These are phyloP conservation scores for Himalopsyche japonica DNA, from an alignment of 2,888 invertebrate genomes.

Conservation along the genomic window DNA sequence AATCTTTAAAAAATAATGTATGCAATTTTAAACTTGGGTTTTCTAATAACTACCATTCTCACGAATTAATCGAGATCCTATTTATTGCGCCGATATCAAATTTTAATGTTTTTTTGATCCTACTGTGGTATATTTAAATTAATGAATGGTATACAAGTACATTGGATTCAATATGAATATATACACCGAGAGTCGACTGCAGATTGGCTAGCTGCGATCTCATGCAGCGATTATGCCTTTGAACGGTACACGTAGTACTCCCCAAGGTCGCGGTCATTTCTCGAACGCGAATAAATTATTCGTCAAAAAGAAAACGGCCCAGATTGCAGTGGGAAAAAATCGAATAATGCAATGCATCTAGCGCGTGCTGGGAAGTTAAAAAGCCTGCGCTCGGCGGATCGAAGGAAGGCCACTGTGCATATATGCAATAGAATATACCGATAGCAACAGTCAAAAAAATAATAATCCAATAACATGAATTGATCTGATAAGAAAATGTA, in stretches of 20 bases:
- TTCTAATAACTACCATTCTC: too few relatives aligned
- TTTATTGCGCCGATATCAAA: too few relatives aligned
- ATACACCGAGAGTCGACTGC: background rate
- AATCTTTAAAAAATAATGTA: too few relatives aligned
- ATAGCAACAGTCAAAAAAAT: background rate
- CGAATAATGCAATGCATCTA: background rate
- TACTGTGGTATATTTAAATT: too few relatives aligned
- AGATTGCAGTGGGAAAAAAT: background rate
- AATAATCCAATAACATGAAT: background rate
- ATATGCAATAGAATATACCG: background rate
- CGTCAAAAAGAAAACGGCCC: slow-evolving; percentile 10
- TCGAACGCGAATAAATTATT: background rate
- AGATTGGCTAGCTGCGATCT: background rate
- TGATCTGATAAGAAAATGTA: background rate
- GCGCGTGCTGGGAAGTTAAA: background rate
- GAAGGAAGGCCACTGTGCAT: background rate
- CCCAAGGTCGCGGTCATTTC: slow-evolving; percentile 2
- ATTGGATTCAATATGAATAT: too few relatives aligned
- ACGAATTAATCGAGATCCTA: too few relatives aligned
- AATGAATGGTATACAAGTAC: too few relatives aligned
- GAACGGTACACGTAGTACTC: background rate
- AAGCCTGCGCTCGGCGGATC: background rate
- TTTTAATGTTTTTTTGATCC: too few relatives aligned
- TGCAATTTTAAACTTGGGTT: too few relatives aligned
- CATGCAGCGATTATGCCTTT: background rate